phyloP scores from a whole-genome alignment of 2,113 vertebrate genomes.

The Eurypyga helias region DNA sequence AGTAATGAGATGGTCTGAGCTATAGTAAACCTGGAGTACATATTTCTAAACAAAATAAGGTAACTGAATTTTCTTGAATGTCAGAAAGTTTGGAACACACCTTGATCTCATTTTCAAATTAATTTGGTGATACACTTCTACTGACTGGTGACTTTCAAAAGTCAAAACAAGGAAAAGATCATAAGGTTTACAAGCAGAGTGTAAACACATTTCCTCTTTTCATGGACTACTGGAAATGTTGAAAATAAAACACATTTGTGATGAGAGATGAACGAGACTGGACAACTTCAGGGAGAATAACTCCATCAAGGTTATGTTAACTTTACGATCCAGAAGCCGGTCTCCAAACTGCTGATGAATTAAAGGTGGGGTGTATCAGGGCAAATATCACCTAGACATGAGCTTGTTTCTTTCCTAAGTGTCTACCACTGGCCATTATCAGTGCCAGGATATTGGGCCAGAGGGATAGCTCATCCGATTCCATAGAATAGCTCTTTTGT shows the following conservation, averaged over 20 bases:
- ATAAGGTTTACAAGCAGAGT: neutral
- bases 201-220: neutral
- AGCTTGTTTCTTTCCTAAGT: neutral
- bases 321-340: neutral
- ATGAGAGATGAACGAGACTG: neutral
- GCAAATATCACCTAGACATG: neutral
- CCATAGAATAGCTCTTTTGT: neutral
- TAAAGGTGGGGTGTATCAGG: neutral
- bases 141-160: neutral
- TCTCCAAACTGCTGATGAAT: neutral
- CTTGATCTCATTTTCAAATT: neutral
- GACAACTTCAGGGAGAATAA: neutral
- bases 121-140: neutral
- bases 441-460: neutral
- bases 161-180: neutral
- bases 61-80: neutral
- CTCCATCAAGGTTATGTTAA: neutral
- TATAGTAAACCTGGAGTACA: fast-evolving
- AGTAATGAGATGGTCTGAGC: neutral
- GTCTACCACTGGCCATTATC: neutral
- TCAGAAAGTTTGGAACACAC: neutral
- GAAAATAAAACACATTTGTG: neutral
- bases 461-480: neutral
- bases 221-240: neutral
- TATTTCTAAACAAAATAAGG: neutral